These are phyloP conservation scores for Sycophila sp. DNA, from an alignment of 1,140 invertebrate species.

Conservation along the genomic window DNA sequence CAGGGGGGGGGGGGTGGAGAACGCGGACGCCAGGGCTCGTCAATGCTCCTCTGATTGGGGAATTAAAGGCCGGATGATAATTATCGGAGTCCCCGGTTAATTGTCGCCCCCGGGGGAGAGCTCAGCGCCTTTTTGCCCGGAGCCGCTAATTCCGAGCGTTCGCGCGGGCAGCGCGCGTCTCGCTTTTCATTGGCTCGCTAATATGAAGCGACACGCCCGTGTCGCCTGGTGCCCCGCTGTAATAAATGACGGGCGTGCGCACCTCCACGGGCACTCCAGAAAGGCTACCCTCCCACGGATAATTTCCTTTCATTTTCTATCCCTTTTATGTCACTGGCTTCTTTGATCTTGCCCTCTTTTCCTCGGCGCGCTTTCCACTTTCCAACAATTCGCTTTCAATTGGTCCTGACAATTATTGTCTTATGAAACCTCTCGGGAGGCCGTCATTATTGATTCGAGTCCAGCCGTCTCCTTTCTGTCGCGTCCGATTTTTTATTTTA, in stretches of 20 bases:
- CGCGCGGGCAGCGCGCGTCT: background rate
- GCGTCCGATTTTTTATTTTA: too few relatives aligned
- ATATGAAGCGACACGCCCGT: background rate
- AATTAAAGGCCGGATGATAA: slow-evolving; percentile 38
- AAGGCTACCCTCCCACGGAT: too few relatives aligned
- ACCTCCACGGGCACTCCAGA: background rate
- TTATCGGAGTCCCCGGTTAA: slow-evolving; percentile 32
- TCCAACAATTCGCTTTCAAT: too few relatives aligned
- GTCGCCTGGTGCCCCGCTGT: background rate
- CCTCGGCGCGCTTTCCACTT: too few relatives aligned
- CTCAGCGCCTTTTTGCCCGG: background rate
- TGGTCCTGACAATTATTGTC: too few relatives aligned
- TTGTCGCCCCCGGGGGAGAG: slow-evolving; percentile 30
- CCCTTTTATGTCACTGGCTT: background rate
- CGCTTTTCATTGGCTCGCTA: slow-evolving; percentile 14
- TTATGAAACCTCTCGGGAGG: too few relatives aligned
- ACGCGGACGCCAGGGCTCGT: too few relatives aligned
- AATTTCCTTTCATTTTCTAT: background rate
- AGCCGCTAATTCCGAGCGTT: slow-evolving; percentile 29
- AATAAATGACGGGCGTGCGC: slow-evolving; percentile 15
- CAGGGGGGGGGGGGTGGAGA: too few relatives aligned
- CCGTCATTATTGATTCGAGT: too few relatives aligned
- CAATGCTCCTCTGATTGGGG: slow-evolving; percentile 35
- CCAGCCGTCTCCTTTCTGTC: too few relatives aligned
- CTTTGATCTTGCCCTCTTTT: background rate